Percentiles rank a stretch among this genome's conserved stretches.
Evolutionary conservation across 1,140 invertebrate genomes (phyloP).

Genomic region (Papilio helenus): DNA sequence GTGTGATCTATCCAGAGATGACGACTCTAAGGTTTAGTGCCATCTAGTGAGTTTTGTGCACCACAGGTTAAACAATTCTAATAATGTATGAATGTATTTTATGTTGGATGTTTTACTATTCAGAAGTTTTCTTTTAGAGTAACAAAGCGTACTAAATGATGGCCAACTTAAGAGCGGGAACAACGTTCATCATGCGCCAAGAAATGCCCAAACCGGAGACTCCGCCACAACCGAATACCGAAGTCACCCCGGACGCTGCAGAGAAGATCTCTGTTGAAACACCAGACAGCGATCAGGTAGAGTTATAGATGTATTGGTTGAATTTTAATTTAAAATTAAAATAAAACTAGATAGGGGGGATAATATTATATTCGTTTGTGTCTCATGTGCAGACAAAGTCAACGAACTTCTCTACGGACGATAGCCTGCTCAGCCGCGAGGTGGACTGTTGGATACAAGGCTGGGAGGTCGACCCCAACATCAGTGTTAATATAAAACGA

Average conservation of each 20-base stretch:
- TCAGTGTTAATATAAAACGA: background rate
- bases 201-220: background rate
- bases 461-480: background rate
- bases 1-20: too few relatives aligned
- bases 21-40: too few relatives aligned
- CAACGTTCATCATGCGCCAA: constrained; percentile 10
- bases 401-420: background rate
- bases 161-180: background rate
- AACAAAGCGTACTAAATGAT: background rate
- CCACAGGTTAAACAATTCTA: too few relatives aligned
- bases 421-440: background rate
- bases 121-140: background rate
- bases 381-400: background rate
- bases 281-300: background rate
- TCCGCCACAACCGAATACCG: background rate
- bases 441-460: constrained; percentile 13
- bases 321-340: too few relatives aligned
- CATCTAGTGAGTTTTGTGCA: too few relatives aligned
- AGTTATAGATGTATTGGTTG: background rate
- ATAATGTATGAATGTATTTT: too few relatives aligned
- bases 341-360: too few relatives aligned
- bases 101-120: too few relatives aligned
- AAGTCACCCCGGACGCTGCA: background rate
- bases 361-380: background rate
- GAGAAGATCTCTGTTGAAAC: background rate